A percentile compares a stretch with the other conserved stretches of the same genome.
Conservation (phyloP, 2,113 vertebrate genomes). For the Nyctereutes procyonoides region DNA sequence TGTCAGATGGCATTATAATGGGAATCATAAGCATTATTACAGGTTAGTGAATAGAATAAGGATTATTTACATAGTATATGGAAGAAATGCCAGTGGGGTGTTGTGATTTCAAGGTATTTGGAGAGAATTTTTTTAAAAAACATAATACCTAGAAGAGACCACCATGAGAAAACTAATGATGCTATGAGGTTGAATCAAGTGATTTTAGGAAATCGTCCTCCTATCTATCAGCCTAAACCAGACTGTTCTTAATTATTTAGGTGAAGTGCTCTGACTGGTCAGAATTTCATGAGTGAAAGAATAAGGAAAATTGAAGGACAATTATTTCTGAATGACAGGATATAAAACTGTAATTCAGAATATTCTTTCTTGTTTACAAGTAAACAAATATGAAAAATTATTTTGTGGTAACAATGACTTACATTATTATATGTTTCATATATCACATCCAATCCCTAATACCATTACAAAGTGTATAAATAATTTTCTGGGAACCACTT, state of each 20-base stretch:
- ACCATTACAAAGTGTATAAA: background rate
- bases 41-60: background rate
- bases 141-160: background rate
- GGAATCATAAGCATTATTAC: background rate
- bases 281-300: background rate
- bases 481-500: constrained; percentile 22
- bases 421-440: background rate
- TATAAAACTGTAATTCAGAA: background rate
- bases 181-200: background rate
- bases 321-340: background rate
- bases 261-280: background rate
- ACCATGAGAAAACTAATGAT: background rate
- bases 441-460: background rate
- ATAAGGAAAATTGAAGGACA: background rate
- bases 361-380: background rate
- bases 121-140: background rate
- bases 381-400: background rate
- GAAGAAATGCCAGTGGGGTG: background rate
- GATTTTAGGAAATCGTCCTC: background rate
- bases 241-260: background rate
- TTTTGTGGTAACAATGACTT: background rate
- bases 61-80: background rate
- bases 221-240: background rate
- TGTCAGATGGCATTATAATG: background rate
- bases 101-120: background rate